A percentile compares a stretch with the other conserved stretches of the same genome.
phyloP scores from a whole-genome alignment of 2,113 vertebrate genomes.

The Podiceps cristatus region DNA sequence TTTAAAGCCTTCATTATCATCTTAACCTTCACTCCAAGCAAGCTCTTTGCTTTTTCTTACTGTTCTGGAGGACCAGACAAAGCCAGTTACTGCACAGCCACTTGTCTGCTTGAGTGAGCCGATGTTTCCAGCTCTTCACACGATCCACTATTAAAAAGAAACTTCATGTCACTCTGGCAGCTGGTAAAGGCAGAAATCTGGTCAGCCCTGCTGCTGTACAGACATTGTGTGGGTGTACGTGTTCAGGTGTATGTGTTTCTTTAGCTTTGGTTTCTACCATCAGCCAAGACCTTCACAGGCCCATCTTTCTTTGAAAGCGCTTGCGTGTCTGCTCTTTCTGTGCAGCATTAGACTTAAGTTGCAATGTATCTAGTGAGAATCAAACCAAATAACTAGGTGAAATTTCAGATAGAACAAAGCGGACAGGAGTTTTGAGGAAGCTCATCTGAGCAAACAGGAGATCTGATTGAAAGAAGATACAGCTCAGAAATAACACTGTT shows the following conservation, averaged over 20 bases:
- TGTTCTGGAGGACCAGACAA: background rate
- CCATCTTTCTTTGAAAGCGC: background rate
- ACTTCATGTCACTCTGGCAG: background rate
- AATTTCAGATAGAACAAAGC: background rate
- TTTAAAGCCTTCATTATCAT: background rate
- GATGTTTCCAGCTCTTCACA: background rate
- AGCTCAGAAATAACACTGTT: background rate
- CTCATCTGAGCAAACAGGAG: background rate
- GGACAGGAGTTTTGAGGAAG: background rate
- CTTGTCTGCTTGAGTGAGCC: background rate
- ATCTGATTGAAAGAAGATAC: background rate
- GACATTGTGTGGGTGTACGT: rapidly evolving
- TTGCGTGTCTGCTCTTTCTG: background rate
- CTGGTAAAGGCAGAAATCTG: background rate
- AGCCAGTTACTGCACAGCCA: background rate
- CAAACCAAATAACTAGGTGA: background rate
- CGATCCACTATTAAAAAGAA: rapidly evolving
- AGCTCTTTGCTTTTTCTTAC: background rate
- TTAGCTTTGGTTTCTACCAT: rapidly evolving
- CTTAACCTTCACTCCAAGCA: background rate
- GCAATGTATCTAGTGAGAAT: rapidly evolving
- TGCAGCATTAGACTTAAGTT: background rate
- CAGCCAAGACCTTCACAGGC: background rate
- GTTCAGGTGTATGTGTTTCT: background rate
- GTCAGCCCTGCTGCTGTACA: background rate